Evolutionary conservation across 2,113 vertebrate genomes (phyloP), one percentile per base, ranked within the genome.

Genomic region (Ptilorrhoa leucosticta): DNA sequence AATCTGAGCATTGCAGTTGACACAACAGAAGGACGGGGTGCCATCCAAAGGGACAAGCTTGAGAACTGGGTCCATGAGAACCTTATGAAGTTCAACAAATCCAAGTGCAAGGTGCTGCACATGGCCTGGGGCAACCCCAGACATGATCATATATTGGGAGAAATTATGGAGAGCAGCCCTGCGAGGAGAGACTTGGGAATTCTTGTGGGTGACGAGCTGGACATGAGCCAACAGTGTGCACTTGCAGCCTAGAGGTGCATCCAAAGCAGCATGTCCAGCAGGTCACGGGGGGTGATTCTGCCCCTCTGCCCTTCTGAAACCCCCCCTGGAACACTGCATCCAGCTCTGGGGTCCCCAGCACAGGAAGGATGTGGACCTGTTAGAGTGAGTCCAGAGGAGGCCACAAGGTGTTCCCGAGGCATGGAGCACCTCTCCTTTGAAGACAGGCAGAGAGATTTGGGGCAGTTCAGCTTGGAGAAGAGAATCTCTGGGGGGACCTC

Each of bases 351-450:
- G 35, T 76, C 16, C 17, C 63, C 31, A 58, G 61, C 21, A 15
- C 31, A 30, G 22, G 35, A 57, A 12, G 18, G 17, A 21, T 30
- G 11, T 50, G 30, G 23, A 18, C 23, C 30, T 35, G 31, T 60
- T 42, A 3, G 20, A 51, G 33, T 26, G 31, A 17, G 27, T 45
- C 68, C 22, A 18, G 33, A 54, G 21, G 37, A 60, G 8, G 33
- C 33, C 27, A 33, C 0, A 0, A 53, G 23, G 10, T 45, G 28
- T n/a, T 53, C 33, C 39, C 0, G 0, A 45, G 47, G 15, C 22
- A 19, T 70, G 1, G 5, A 78, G 8, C 5, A 10, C 7, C 3
- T n/a, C 40, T 69, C 5, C 23, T 45, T 1, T 33, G 26, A 17
- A 61, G 47, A 39, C 7, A 33, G 28, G 19, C 2, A 2, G 56